Conservation (phyloP, 2,797 vertebrate genomes). For the Liasis olivaceus region DNA sequence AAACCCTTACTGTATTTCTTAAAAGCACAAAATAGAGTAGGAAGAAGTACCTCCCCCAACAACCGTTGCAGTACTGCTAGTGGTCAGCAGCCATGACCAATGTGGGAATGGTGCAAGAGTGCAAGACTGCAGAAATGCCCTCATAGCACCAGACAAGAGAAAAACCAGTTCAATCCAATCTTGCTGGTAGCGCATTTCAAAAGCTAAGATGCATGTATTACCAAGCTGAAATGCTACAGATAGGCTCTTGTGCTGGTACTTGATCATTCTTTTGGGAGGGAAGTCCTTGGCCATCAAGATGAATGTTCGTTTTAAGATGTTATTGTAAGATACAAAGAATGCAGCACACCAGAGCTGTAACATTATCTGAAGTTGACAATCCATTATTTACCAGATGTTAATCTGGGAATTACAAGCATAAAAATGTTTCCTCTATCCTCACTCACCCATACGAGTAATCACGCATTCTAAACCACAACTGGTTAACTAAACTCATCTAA, state of each 20-base stretch:
- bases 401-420: neutral
- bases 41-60: neutral
- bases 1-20: neutral
- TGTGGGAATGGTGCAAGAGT: neutral
- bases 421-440: neutral
- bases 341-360: neutral
- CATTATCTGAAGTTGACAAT: neutral
- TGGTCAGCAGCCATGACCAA: neutral
- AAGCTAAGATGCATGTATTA: neutral
- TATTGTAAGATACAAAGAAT: neutral
- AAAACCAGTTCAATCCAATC: neutral
- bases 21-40: neutral
- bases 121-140: neutral
- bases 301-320: neutral
- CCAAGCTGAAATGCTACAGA: neutral
- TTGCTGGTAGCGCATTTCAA: neutral
- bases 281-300: neutral
- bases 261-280: neutral
- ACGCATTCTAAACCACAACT: neutral
- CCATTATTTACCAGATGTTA: neutral
- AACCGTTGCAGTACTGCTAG: neutral
- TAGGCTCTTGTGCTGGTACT: neutral
- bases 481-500: neutral
- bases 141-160: neutral
- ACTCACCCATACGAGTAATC: neutral